Percentiles rank a stretch among this genome's conserved stretches.
phyloP scores from a whole-genome alignment of 2,797 vertebrate species.

The Esox lucius region DNA sequence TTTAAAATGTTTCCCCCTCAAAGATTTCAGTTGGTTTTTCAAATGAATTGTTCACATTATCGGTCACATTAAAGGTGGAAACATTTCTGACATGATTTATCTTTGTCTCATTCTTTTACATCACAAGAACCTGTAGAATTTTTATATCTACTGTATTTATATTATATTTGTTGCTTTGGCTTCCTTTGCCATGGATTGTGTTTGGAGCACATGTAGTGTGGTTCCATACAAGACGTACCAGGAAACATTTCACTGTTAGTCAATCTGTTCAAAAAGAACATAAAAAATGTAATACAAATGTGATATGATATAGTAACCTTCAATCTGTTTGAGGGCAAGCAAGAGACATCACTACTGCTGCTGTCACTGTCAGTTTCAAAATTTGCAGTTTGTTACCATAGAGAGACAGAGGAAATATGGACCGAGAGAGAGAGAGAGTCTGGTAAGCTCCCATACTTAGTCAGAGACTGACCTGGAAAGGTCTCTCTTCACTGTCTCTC shows the following conservation, averaged over 20 bases:
- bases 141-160: no score
- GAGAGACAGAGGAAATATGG: conserved; percentile 45
- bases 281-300: no score
- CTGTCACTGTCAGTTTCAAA: conserved; percentile 56
- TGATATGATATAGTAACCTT: background rate
- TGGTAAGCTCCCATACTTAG: conserved; percentile 57
- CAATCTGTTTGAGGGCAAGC: conserved; percentile 7
- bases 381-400: conserved; percentile 54
- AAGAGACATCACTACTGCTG: no score
- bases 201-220: background rate
- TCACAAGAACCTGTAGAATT: no score
- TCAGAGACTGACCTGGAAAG: conserved; percentile 57
- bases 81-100: no score
- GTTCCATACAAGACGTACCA: background rate
- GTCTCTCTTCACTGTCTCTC: conserved; percentile 24
- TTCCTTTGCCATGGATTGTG: conserved; percentile 23
- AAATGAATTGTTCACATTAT: no score
- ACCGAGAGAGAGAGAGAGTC: conserved; percentile 22
- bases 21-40: no score
- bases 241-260: no score
- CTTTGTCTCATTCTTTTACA: no score
- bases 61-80: no score
- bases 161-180: background rate
- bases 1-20: no score
- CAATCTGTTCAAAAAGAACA: no score